Evolutionary conservation across 2,113 vertebrate genomes (phyloP).

Genomic region (Paradoxurus hermaphroditus): DNA sequence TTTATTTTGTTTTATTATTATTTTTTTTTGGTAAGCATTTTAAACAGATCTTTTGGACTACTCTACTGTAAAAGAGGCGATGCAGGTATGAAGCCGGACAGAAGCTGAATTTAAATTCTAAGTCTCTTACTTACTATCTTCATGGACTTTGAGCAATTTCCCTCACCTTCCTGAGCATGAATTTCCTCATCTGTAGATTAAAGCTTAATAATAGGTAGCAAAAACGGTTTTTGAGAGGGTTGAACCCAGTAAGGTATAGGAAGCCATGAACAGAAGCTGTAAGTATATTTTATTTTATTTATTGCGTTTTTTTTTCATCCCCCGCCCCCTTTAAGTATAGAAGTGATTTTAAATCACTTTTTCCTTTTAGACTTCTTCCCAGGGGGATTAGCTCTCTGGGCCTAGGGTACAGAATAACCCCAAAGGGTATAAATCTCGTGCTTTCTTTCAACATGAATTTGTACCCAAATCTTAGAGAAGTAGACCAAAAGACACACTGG

Average conservation of each 20-base stretch:
- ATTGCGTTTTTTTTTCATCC: too few relatives aligned
- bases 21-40: neutral
- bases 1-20: too few relatives aligned
- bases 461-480: neutral
- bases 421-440: neutral
- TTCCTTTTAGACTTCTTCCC: neutral
- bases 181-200: neutral
- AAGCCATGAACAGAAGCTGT: neutral
- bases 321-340: neutral
- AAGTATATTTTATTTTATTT: too few relatives aligned
- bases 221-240: neutral
- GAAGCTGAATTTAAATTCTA: constrained; percentile 20
- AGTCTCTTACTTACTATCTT: neutral
- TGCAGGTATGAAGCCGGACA: neutral
- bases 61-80: neutral
- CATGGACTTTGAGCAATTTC: neutral
- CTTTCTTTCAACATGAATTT: neutral
- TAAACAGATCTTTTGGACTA: neutral
- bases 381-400: neutral
- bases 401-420: neutral
- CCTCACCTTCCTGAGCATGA: neutral
- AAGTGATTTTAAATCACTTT: constrained; percentile 21
- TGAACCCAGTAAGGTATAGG: neutral
- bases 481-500: neutral
- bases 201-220: neutral